A percentile compares a stretch with the other conserved stretches of the same genome.
Evolutionary conservation across 2,113 vertebrate species (phyloP).

Genomic region (Protobothrops flavoviridis): DNA sequence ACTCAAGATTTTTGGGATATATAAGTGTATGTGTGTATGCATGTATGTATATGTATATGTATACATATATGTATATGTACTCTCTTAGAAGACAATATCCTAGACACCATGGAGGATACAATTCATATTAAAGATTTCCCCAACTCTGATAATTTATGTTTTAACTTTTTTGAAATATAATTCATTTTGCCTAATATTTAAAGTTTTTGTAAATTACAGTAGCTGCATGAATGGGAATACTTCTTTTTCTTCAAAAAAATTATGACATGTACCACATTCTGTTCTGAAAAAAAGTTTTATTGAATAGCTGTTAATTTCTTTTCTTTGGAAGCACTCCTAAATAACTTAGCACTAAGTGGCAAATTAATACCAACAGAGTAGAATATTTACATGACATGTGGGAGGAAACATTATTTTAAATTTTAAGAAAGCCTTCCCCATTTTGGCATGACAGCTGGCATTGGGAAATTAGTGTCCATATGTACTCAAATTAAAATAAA

Average conservation of each 20-base stretch:
- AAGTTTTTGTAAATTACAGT: constrained; percentile 34
- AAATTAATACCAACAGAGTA: constrained; percentile 61
- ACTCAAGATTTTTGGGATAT: neutral
- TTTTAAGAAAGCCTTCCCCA: neutral
- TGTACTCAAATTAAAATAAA: neutral
- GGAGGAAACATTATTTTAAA: neutral
- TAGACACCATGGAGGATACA: neutral
- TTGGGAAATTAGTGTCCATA: neutral
- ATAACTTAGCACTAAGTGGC: constrained; percentile 52
- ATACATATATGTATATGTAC: neutral
- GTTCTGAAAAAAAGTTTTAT: constrained; percentile 37
- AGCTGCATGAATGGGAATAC: neutral
- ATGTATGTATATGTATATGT: neutral
- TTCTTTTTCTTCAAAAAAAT: constrained; percentile 38
- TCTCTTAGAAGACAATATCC: neutral
- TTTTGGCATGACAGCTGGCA: neutral
- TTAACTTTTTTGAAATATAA: constrained; percentile 14
- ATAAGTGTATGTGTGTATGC: neutral
- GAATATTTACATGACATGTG: neutral
- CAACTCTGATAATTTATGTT: neutral
- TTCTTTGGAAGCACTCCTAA: constrained; percentile 51
- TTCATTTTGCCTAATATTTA: constrained; percentile 12
- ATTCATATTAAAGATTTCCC: neutral
- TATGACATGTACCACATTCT: constrained; percentile 33
- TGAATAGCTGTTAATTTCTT: constrained; percentile 61